A percentile compares a stretch with the other conserved stretches of the same genome.
Evolutionary conservation across 2,888 invertebrate species (phyloP).

Genomic region (Drosophila eohydei): DNA sequence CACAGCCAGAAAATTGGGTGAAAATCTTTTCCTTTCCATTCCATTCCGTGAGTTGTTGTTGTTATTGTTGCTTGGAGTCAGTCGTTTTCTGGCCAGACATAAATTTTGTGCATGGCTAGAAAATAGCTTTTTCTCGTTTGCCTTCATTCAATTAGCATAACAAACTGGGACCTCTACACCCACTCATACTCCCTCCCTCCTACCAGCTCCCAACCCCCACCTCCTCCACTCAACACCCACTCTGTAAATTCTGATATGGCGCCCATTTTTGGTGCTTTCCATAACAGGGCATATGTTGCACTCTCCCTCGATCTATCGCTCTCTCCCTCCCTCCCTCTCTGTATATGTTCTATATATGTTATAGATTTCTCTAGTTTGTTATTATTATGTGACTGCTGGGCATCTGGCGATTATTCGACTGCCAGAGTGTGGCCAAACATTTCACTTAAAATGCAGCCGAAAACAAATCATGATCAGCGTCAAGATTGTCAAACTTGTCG

Average conservation of each 20-base stretch:
- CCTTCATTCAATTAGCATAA: constrained; percentile 76
- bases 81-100: constrained; percentile 52
- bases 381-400: constrained; percentile 29
- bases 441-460: constrained; percentile 41
- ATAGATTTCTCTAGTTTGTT: constrained; percentile 14
- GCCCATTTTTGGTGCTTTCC: constrained; percentile 47
- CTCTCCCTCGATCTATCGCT: constrained; percentile 2
- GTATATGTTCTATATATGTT: constrained; percentile 22
- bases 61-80: constrained; percentile 5
- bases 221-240: constrained; percentile 55
- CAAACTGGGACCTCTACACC: constrained; percentile 47
- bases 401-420: constrained; percentile 51
- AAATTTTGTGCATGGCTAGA: constrained; percentile 59
- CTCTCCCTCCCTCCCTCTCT: constrained; percentile 35
- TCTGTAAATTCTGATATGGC: constrained; percentile 48
- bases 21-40: constrained; percentile 62
- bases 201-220: background rate
- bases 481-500: constrained; percentile 40
- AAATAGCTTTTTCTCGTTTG: constrained; percentile 64
- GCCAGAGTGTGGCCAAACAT: constrained; percentile 62
- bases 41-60: constrained; percentile 13
- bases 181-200: constrained; percentile 16
- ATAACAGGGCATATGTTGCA: constrained; percentile 41
- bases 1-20: constrained; percentile 79
- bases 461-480: constrained; percentile 69